Evolutionary conservation across 1,140 invertebrate genomes (phyloP).

Genomic region (Psilanteris sp.): DNA sequence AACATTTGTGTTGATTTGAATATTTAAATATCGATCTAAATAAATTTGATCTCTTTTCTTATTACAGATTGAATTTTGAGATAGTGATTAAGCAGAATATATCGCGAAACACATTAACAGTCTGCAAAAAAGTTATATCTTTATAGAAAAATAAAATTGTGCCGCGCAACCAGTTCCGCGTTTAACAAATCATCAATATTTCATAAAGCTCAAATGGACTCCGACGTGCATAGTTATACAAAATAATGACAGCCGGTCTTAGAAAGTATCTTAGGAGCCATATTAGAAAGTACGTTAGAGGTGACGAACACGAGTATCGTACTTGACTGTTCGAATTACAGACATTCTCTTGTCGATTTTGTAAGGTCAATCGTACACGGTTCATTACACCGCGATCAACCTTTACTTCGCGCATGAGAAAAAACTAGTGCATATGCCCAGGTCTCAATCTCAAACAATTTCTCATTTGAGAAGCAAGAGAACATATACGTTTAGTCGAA

Average conservation of each 20-base stretch:
- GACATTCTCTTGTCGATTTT: slow-evolving; percentile 60
- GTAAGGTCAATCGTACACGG: slow-evolving; percentile 64
- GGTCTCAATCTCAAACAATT: slow-evolving; percentile 3
- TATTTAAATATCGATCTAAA: too few species aligned
- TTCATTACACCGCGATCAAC: slow-evolving; percentile 55
- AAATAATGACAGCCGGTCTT: slow-evolving; percentile 57
- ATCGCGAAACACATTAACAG: too few species aligned
- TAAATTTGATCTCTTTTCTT: too few species aligned
- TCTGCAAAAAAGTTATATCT: too few species aligned
- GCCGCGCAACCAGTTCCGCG: too few species aligned
- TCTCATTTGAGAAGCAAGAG: too few species aligned
- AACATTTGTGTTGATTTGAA: too few species aligned
- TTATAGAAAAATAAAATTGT: too few species aligned
- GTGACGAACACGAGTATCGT: slow-evolving; percentile 57
- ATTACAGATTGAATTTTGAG: too few species aligned
- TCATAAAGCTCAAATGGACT: slow-evolving; percentile 9
- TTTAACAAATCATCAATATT: too few species aligned
- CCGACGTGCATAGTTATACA: slow-evolving; percentile 12
- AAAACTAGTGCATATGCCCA: slow-evolving; percentile 12
- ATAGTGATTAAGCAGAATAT: too few species aligned
- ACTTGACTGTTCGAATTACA: slow-evolving; percentile 35
- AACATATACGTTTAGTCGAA: too few species aligned
- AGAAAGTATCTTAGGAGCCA: slow-evolving; percentile 56
- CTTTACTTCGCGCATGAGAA: slow-evolving; percentile 40
- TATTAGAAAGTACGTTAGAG: slow-evolving; percentile 58